Evolutionary conservation across 92 coral and sea anemone genomes (phyloP).

Genomic region (Epizoanthus ramosus): DNA sequence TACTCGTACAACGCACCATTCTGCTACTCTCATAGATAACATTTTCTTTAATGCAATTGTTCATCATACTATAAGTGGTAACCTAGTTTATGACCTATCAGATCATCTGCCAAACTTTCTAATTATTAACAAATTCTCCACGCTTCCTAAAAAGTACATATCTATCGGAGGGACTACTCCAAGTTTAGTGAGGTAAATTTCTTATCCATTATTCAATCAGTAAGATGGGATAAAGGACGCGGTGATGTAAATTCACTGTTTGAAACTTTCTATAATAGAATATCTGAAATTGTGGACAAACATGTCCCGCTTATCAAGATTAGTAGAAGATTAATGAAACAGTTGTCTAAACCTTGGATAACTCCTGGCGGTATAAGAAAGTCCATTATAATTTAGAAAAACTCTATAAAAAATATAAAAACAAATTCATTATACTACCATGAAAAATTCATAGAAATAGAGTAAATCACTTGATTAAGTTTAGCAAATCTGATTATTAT

Average conservation of each 20-base stretch:
- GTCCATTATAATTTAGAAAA: not conserved
- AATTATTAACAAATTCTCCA: too few relatives aligned
- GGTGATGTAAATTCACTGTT: not conserved
- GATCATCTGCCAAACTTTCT: too few relatives aligned
- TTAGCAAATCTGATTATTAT: conserved; percentile 28
- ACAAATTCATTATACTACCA: not conserved
- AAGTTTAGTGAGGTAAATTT: conserved; percentile 36
- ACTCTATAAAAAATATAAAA: not conserved
- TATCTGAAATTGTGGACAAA: too few relatives aligned
- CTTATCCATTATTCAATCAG: conserved; percentile 7
- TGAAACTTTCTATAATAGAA: conserved; percentile 28
- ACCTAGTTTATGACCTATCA: too few relatives aligned
- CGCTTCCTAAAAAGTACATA: conserved; percentile 37
- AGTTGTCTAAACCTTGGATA: conserved; percentile 53
- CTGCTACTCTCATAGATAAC: too few relatives aligned
- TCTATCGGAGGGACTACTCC: conserved; percentile 33
- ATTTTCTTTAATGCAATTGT: too few relatives aligned
- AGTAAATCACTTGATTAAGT: not conserved
- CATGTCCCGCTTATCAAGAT: too few relatives aligned
- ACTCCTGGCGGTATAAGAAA: conserved; percentile 36
- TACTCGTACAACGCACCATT: too few relatives aligned
- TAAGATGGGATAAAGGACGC: not conserved
- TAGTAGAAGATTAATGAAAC: conserved; percentile 34
- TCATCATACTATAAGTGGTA: too few relatives aligned
- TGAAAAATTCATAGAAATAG: not conserved